Conservation (phyloP, 2,113 vertebrate species). For the Salvelinus alpinus region DNA sequence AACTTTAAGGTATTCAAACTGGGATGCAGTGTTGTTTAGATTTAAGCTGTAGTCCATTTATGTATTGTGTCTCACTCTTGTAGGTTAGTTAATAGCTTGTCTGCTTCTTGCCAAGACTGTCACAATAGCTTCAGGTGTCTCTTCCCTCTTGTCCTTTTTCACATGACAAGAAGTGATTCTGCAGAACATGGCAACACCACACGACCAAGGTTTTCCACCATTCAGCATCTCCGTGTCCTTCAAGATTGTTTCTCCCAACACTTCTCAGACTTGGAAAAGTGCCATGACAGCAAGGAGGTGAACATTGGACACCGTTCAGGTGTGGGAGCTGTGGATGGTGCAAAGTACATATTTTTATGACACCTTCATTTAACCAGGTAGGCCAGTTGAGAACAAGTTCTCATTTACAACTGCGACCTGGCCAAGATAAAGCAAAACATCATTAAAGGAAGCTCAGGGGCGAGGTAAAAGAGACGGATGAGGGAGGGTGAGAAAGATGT, state of each 20-base stretch:
- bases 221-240: constrained; percentile 34
- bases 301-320: constrained; percentile 9
- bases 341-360: neutral
- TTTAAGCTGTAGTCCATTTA: too few relatives aligned
- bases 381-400: too few relatives aligned
- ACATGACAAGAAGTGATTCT: neutral
- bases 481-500: neutral
- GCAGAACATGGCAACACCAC: neutral
- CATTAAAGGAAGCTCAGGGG: constrained; percentile 32
- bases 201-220: neutral
- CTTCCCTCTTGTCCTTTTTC: neutral
- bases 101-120: neutral
- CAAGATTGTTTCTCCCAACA: constrained; percentile 26
- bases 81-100: neutral
- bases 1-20: too few relatives aligned
- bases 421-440: constrained; percentile 14
- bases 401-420: too few relatives aligned
- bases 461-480: neutral
- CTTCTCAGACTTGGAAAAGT: constrained; percentile 28
- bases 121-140: constrained; percentile 13
- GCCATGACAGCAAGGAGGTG: neutral
- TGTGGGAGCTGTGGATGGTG: neutral
- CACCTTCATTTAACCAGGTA: too few relatives aligned
- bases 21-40: too few relatives aligned
- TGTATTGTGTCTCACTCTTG: too few relatives aligned